A percentile compares a stretch with the other conserved stretches of the same genome.
Evolutionary conservation across 2,797 vertebrate genomes (phyloP).

Genomic region (Arctocebus calabarensis): DNA sequence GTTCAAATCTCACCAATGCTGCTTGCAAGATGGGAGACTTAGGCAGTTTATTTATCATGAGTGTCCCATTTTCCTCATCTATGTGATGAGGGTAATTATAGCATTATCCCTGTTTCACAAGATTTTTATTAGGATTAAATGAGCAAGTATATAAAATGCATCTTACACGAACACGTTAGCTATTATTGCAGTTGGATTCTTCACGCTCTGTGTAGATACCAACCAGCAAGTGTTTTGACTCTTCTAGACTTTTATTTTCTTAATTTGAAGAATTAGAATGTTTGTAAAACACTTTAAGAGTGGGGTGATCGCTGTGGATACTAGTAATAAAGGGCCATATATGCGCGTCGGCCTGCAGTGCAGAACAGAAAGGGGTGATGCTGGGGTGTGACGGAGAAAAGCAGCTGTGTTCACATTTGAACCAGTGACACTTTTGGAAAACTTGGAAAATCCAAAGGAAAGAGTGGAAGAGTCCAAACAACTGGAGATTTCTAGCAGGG

Average conservation of each 20-base stretch:
- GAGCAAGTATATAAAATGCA: not conserved
- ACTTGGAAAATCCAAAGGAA: not conserved
- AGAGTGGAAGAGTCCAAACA: not conserved
- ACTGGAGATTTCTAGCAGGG: not conserved
- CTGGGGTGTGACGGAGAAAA: not conserved
- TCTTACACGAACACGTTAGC: not conserved
- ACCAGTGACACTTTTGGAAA: conserved; percentile 28
- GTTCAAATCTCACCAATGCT: not conserved
- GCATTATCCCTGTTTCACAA: not conserved
- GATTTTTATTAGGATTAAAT: conserved; percentile 25
- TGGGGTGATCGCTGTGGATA: not conserved
- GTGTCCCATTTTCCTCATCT: not conserved
- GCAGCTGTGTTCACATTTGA: not conserved
- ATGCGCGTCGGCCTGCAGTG: not conserved
- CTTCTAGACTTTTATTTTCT: conserved; percentile 29
- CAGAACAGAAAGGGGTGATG: conserved; percentile 21
- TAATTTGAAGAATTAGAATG: conserved; percentile 37
- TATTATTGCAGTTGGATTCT: not conserved
- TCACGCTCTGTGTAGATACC: not conserved
- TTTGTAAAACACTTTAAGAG: conserved; percentile 42
- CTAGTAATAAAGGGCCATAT: conserved; percentile 29
- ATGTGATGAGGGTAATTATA: not conserved
- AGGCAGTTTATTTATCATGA: not conserved
- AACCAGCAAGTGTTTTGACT: not conserved
- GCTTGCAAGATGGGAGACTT: not conserved